phyloP scores from a whole-genome alignment of 2,797 vertebrate species.

The Champsocephalus esox region DNA sequence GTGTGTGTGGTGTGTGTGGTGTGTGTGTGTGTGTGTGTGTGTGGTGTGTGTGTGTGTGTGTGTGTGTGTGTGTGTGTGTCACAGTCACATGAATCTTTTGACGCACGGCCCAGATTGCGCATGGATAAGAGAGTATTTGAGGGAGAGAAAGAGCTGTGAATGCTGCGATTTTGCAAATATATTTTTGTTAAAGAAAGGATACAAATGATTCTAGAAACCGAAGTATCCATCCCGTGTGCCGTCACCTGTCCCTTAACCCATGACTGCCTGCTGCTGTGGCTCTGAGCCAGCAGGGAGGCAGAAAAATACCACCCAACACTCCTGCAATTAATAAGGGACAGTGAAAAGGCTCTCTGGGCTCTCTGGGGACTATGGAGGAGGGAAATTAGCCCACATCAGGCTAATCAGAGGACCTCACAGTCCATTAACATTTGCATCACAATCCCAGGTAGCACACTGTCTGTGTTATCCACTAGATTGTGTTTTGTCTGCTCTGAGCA shows the following conservation, averaged over 20 bases:
- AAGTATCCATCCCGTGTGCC: not conserved
- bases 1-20: not conserved
- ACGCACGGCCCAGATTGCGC: conserved; percentile 32
- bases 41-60: too few species aligned
- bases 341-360: conserved; percentile 84
- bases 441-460: conserved; percentile 77
- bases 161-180: rapidly evolving
- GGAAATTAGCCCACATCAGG: conserved; percentile 79
- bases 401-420: conserved; percentile 80
- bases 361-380: conserved; percentile 76
- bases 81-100: conserved; percentile 24
- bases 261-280: conserved; percentile 70
- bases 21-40: not conserved
- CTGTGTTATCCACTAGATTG: conserved; percentile 47
- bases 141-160: not conserved
- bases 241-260: conserved; percentile 79
- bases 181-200: not conserved
- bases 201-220: not conserved
- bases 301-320: conserved; percentile 90
- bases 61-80: too few species aligned
- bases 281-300: conserved; percentile 83
- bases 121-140: conserved; percentile 13
- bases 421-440: conserved; percentile 89
- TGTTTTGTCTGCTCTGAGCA: conserved; percentile 24
- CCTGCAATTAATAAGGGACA: conserved; percentile 86